Evolutionary conservation across 2,888 invertebrate species (phyloP), one percentile per base, ranked within the genome.

Genomic region (Pristionchus maxplancki): DNA sequence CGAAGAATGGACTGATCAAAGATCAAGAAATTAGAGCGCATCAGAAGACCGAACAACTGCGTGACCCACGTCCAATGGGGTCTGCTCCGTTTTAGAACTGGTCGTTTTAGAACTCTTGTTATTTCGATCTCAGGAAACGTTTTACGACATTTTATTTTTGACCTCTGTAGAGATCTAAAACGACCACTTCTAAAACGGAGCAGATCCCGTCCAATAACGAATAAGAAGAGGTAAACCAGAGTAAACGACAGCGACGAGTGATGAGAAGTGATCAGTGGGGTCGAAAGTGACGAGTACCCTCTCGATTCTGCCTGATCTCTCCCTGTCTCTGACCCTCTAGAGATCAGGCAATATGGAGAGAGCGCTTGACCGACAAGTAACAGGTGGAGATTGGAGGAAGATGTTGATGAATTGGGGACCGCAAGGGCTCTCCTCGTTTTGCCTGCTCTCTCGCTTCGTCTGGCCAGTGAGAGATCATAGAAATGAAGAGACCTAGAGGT

Each of bases 361-460:
- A 24, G 4, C 8, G 24, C 24, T n/a, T n/a, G n/a, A n/a, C 58
- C 58, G n/a, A 24, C 6, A 34, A 71, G 71, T 34, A 71, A 71
- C 71, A 71, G 71, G 71, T 71, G 71, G 71, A 31, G 58, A n/a
- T n/a, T 24, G 58, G 28, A 28, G 37, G 67, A 37, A 71, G 67
- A 71, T 71, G 71, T 37, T 37, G 71, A 71, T 71, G 71, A 71
- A 71, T 71, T 71, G 71, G 37, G 28, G 71, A 37, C 53, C 53
- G 6, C 24, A 58, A 24, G 6, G 6, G 53, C 20, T 58, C 13
- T 11, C 53, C 6, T 24, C 20, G 6, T 53, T 53, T 24, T 20
- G 20, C 53, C 15, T 53, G 1, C 53, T 6, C n/a, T 58, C n/a
- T 58, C 58, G 24, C n/a, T 24, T 58, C 6, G n/a, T 58, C 58